These are phyloP conservation scores for Hydropsyche betteni DNA, from an alignment of 2,888 invertebrate species.

Conservation along the genomic window DNA sequence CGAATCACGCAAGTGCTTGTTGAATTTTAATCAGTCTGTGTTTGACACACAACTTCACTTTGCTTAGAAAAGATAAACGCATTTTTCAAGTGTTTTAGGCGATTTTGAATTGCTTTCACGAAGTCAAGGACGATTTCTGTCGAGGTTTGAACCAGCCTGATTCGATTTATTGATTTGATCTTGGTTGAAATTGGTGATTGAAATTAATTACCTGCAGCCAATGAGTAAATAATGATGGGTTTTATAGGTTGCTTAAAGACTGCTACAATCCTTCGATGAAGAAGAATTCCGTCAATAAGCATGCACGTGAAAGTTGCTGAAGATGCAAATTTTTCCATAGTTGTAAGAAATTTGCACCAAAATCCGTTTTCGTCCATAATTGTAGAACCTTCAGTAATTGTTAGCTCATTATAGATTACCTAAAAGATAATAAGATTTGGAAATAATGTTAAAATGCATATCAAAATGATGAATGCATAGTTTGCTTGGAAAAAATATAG, in stretches of 20 bases:
- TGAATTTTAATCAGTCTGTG: slow-evolving; percentile 11
- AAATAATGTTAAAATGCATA: too few species aligned
- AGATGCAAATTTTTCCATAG: slow-evolving; percentile 65
- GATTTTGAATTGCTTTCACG: too few species aligned
- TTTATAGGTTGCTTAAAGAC: slow-evolving; percentile 69
- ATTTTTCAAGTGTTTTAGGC: too few species aligned
- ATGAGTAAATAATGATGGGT: slow-evolving; percentile 61
- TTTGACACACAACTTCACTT: slow-evolving; percentile 17
- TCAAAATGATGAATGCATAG: background rate
- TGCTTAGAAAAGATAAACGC: background rate
- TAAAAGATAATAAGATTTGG: slow-evolving; percentile 51
- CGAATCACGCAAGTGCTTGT: background rate
- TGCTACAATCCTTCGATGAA: slow-evolving; percentile 73
- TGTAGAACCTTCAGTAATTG: slow-evolving; percentile 56
- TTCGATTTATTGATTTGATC: too few species aligned
- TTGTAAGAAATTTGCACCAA: slow-evolving; percentile 66
- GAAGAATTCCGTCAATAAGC: slow-evolving; percentile 72
- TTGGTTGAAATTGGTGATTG: too few species aligned
- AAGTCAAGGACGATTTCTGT: too few species aligned
- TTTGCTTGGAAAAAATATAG: background rate
- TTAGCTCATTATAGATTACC: slow-evolving; percentile 68
- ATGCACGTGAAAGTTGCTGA: slow-evolving; percentile 75
- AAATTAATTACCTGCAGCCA: slow-evolving; percentile 62
- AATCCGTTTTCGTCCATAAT: slow-evolving; percentile 64
- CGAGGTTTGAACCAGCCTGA: too few species aligned